A percentile compares a stretch with the other conserved stretches of the same genome.
Evolutionary conservation across 2,113 vertebrate genomes (phyloP).

Genomic region (Corythaeola cristata): DNA sequence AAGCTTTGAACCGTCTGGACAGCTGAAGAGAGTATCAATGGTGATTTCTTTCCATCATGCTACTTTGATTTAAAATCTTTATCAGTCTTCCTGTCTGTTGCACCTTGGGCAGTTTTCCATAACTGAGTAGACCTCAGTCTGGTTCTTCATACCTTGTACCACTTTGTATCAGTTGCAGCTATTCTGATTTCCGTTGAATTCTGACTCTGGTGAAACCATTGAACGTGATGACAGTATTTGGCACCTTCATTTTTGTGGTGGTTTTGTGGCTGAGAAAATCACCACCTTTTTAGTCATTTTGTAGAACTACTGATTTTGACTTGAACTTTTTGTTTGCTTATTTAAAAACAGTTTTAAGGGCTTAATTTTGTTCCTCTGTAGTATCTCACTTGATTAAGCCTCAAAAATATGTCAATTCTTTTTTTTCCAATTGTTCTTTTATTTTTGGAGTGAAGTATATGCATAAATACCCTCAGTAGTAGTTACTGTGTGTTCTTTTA

Average conservation of each 20-base stretch:
- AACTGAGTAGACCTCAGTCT: neutral
- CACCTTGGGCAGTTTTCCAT: neutral
- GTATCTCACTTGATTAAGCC: neutral
- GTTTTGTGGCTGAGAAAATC: neutral
- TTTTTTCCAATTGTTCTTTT: neutral
- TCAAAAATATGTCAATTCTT: neutral
- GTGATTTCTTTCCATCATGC: neutral
- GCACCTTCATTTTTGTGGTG: neutral
- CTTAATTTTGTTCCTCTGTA: neutral
- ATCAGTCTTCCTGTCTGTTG: neutral
- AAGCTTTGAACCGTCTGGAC: neutral
- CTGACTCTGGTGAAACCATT: neutral
- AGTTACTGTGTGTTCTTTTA: neutral
- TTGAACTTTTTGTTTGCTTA: neutral
- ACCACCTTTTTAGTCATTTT: neutral
- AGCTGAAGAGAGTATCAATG: neutral
- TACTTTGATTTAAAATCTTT: neutral
- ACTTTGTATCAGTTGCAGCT: neutral
- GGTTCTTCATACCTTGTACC: neutral
- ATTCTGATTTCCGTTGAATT: neutral
- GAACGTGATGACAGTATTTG: neutral
- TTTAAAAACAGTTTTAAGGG: neutral
- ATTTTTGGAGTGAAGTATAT: neutral
- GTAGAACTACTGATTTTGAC: neutral
- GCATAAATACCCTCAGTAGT: rapidly evolving